Percentiles rank a stretch among this genome's conserved stretches.
Evolutionary conservation across 2,888 invertebrate species (phyloP).

Genomic region (Trachelus tabidus): DNA sequence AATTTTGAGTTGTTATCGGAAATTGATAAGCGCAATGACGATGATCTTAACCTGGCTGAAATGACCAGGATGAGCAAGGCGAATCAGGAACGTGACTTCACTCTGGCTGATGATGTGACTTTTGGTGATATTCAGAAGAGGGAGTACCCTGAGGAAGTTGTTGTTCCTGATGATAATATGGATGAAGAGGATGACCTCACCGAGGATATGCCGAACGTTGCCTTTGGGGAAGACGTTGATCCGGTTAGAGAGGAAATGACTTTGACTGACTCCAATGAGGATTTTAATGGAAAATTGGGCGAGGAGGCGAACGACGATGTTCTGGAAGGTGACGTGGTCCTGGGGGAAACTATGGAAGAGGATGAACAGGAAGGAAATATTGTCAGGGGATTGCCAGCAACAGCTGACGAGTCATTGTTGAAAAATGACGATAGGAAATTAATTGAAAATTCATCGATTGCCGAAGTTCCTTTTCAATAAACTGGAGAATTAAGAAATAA

Average conservation of each 20-base stretch:
- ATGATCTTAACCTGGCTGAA: background rate
- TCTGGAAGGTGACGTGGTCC: slow-evolving; percentile 3
- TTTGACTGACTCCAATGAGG: background rate
- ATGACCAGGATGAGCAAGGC: background rate
- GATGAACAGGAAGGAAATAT: background rate
- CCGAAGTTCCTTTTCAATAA: too few relatives aligned
- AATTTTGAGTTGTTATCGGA: too few relatives aligned
- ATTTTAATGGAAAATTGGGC: background rate
- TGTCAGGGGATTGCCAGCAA: background rate
- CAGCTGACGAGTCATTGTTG: background rate
- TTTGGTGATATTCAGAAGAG: too few relatives aligned
- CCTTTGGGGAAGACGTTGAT: slow-evolving; percentile 10
- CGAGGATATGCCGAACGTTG: background rate
- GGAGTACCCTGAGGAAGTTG: too few relatives aligned
- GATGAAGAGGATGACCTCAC: background rate
- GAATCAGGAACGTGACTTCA: background rate
- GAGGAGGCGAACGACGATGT: background rate
- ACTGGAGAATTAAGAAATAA: too few relatives aligned
- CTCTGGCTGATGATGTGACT: background rate
- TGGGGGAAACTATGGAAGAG: background rate
- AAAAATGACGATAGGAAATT: background rate
- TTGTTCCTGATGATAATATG: background rate
- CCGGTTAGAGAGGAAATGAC: background rate
- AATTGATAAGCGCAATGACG: background rate
- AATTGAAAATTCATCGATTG: slow-evolving; percentile 12